Base-by-base conservation (phyloP, 2,113 vertebrate species). In the Corythornis cristatus region DNA sequence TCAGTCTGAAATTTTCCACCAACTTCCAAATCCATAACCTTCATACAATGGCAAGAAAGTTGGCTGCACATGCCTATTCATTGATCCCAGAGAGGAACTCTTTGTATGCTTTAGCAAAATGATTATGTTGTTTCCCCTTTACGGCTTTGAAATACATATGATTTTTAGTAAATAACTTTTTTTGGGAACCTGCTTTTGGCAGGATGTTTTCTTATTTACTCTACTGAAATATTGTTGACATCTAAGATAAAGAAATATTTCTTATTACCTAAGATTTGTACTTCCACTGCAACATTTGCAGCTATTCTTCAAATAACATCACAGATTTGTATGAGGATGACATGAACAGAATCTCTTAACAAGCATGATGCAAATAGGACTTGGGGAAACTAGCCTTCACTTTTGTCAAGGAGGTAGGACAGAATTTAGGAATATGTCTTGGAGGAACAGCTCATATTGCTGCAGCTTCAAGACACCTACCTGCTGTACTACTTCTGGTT, bases 41-140 rank as follows among this genome's bases (percentile, higher is more conserved):
- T 25, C 50, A 97, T 97, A 96, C 95, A 95, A 93, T 93, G 96
- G 90, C 84, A 94, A 98, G 76, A 97, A 97, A 96, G 96, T 97
- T 98, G 97, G 95, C 67, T 95, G 67, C 70, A 62, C 60, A 54
- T 89, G 33, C 57, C 64, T 79, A 28, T 89, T 91, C 48, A 66
- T 3, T 80, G 73, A 66, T 85, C 42, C 22, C 25, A 58, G 45
- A 76, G 15, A 79, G 25, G 31, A 12, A 50, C 25, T 31, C 40
- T 80, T 31, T n/a, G 18, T 57, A 61, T 3, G 1, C 33, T 33
- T 6, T 19, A 18, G 31, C 42, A 94, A 50, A 80, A 18, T 8
- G 16, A 75, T 87, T 48, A 61, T 83, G 42, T 66, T n/a, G 62
- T 80, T 90, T 80, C 37, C 57, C 17, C 15, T 3, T 83, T 77